Base-by-base conservation (phyloP, 2,888 invertebrate species). In the Amblyjoppa fuscipennis region DNA sequence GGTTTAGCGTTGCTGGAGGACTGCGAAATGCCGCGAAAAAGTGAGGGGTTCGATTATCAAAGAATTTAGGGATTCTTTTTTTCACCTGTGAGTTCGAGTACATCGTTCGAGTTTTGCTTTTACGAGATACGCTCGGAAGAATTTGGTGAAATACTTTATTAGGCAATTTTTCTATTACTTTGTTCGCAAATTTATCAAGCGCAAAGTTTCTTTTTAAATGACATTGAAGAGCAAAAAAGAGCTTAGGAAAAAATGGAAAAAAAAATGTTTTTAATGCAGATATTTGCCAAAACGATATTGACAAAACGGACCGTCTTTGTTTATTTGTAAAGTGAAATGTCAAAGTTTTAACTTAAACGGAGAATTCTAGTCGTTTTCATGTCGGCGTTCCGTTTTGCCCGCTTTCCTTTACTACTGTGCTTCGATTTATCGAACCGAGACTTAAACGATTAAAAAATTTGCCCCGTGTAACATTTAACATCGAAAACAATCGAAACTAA, bases 11-110 rank as follows among this genome's bases (percentile, higher is more conserved):
- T 34, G 2, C 16, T 31, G 64, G 34, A 34, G 34, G 64, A 31
- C 64, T 64, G 64, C 64, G 31, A 64, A 64, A 64, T 31, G 64
- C 31, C 64, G 64, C 64, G 16, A 31, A 34, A 34, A 64, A 49
- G 41, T 41, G 45, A 49, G 45, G 34, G 64, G 64, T 28, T 13
- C 6, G 11, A 64, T 31, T 16, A 31, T 64, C 16, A 34, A 64
- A 34, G 64, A 64, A 64, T 56, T 56, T 7, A 1, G 7, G 20
- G 53, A 31, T 34, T 31, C 13, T n/a, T 31, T 51, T 16, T n/a
- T 64, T 64, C 64, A 64, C 64, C 64, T 64, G 64, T 31, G 13
- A 64, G 16, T 34, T 64, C n/a, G 6, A 34, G 34, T 16, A 3
- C 3, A 11, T 13, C 13, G 1, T 59, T 59, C 28, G 13, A 6